A percentile compares a stretch with the other conserved stretches of the same genome.
Conservation (phyloP, 2,113 vertebrate genomes). For the Macquaria australasica region DNA sequence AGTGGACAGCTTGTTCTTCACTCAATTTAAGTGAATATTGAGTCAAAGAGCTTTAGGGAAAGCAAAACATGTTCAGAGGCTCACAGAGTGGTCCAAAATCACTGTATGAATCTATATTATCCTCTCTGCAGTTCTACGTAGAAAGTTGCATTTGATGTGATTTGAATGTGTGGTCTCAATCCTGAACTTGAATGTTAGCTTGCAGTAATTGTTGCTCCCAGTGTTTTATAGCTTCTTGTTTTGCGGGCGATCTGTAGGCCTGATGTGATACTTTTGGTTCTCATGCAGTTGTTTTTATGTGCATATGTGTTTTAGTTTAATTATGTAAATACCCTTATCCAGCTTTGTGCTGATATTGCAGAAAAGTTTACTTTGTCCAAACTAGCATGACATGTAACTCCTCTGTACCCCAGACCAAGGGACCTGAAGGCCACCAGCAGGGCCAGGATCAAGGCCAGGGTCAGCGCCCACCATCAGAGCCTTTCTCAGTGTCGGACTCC, state of each 20-base stretch:
- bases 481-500: conserved; percentile 90
- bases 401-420: conserved; percentile 53
- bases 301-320: neutral
- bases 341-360: neutral
- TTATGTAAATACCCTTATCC: neutral
- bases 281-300: neutral
- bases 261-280: neutral
- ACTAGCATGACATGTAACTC: neutral
- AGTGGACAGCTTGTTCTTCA: neutral
- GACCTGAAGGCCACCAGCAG: conserved; percentile 68
- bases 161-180: neutral
- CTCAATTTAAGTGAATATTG: neutral
- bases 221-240: neutral
- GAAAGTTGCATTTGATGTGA: neutral
- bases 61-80: neutral
- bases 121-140: neutral
- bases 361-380: neutral
- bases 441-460: conserved; percentile 60
- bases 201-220: neutral
- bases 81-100: no score
- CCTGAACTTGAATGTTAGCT: neutral
- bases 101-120: neutral
- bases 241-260: neutral
- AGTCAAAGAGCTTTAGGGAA: neutral
- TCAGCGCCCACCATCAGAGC: conserved; percentile 80